Percentiles rank a stretch among this genome's conserved stretches.
These are phyloP conservation scores for Fragum sueziense DNA, from an alignment of 2,888 invertebrate genomes.

Conservation along the genomic window DNA sequence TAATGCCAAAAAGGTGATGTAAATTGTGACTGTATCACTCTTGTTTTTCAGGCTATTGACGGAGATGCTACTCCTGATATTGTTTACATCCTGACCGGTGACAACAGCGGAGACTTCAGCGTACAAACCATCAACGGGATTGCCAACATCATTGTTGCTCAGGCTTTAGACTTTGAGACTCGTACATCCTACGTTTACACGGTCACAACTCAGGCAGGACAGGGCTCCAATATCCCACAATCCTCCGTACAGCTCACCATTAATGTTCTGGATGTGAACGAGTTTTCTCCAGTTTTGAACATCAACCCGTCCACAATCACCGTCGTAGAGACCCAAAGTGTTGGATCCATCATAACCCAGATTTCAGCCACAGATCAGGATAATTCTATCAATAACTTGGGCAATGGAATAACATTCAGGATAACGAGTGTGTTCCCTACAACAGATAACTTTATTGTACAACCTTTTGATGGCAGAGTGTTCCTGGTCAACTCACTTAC, in stretches of 20 bases:
- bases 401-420: constrained; percentile 58
- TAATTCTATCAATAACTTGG: constrained; percentile 58
- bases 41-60: constrained; percentile 65
- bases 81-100: constrained; percentile 59
- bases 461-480: constrained; percentile 64
- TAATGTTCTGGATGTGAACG: constrained; percentile 76
- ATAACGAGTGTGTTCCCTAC: constrained; percentile 65
- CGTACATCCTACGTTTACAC: constrained; percentile 65
- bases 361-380: constrained; percentile 69
- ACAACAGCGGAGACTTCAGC: constrained; percentile 52
- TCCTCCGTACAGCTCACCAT: constrained; percentile 70
- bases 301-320: constrained; percentile 50
- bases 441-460: constrained; percentile 63
- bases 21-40: no score
- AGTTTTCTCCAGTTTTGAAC: constrained; percentile 68
- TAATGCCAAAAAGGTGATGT: no score
- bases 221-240: constrained; percentile 56
- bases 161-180: constrained; percentile 72
- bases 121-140: constrained; percentile 51
- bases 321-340: constrained; percentile 58
- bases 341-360: constrained; percentile 58
- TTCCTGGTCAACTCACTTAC: constrained; percentile 61
- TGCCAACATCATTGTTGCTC: constrained; percentile 67
- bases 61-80: constrained; percentile 61
- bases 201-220: constrained; percentile 74